phyloP scores from a whole-genome alignment of 2,888 invertebrate species.

The Leptopilina syphax region DNA sequence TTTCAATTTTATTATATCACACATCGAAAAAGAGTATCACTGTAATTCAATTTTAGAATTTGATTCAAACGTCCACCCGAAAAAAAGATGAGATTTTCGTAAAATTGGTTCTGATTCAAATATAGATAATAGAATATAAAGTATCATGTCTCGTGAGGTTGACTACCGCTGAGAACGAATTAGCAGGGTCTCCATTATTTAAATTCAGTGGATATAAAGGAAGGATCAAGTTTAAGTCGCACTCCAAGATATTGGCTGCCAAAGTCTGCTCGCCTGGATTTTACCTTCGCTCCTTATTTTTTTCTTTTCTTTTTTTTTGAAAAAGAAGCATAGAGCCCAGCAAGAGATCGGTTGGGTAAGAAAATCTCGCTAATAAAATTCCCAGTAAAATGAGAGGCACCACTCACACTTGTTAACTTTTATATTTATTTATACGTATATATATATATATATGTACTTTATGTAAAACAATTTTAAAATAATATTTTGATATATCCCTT shows the following conservation, averaged over 20 bases:
- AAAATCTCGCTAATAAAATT: constrained; percentile 68
- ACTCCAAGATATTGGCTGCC: constrained; percentile 70
- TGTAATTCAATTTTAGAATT: not conserved
- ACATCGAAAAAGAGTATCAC: too few relatives aligned
- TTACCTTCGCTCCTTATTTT: constrained; percentile 42
- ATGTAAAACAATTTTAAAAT: constrained; percentile 18
- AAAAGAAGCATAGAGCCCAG: constrained; percentile 46
- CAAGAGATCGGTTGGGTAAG: constrained; percentile 44
- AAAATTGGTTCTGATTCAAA: constrained; percentile 8
- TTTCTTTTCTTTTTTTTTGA: constrained; percentile 25
- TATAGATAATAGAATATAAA: constrained; percentile 7
- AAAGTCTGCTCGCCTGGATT: constrained; percentile 58
- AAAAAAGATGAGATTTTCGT: not conserved
- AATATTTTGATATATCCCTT: constrained; percentile 14
- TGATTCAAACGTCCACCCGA: not conserved
- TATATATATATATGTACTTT: too few relatives aligned
- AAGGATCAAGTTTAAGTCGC: constrained; percentile 70
- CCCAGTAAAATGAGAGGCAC: constrained; percentile 35
- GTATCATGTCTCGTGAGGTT: constrained; percentile 44
- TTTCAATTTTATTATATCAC: too few relatives aligned
- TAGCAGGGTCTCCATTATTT: constrained; percentile 69
- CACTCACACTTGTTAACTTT: too few relatives aligned
- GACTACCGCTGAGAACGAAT: constrained; percentile 64
- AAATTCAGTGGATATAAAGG: constrained; percentile 70
- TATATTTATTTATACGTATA: too few relatives aligned